Percentiles rank a stretch among this genome's conserved stretches.
Evolutionary conservation across 2,113 vertebrate species (phyloP).

Genomic region (Cynoglossus semilaevis): DNA sequence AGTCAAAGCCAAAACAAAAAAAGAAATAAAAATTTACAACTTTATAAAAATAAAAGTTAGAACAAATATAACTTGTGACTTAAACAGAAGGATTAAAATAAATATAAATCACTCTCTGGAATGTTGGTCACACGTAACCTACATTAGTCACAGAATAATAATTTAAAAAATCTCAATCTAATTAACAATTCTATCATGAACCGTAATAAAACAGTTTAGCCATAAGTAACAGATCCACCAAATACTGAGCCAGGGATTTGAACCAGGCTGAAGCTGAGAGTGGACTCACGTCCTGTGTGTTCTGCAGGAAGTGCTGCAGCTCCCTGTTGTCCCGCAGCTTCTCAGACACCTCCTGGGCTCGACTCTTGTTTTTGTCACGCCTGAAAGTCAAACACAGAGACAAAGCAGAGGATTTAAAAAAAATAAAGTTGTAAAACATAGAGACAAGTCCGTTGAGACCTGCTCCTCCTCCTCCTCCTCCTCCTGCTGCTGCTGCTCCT

Average conservation of each 20-base stretch:
- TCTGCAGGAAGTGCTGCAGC: constrained; percentile 91
- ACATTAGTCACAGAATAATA: too few relatives aligned
- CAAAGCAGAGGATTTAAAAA: constrained; percentile 13
- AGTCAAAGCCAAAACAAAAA: too few relatives aligned
- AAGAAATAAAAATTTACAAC: too few relatives aligned
- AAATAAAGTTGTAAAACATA: neutral
- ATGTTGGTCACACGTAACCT: too few relatives aligned
- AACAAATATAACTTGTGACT: constrained; percentile 24
- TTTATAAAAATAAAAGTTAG: too few relatives aligned
- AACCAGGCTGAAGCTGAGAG: constrained; percentile 9
- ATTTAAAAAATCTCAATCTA: too few relatives aligned
- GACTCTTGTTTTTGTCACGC: constrained; percentile 71
- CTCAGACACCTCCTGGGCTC: constrained; percentile 77
- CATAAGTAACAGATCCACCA: neutral
- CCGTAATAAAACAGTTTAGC: too few relatives aligned
- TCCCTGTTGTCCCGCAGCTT: constrained; percentile 87
- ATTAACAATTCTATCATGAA: too few relatives aligned
- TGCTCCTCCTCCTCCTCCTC: neutral
- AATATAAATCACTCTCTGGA: neutral
- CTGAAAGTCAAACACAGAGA: constrained; percentile 66
- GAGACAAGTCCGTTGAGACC: too few relatives aligned
- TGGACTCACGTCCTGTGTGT: constrained; percentile 88
- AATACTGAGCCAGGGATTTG: neutral
- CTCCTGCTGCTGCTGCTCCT: neutral
- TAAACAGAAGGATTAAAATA: constrained; percentile 4